A percentile compares a stretch with the other conserved stretches of the same genome.
Conservation (phyloP, 2,113 vertebrate genomes). For the Himantopus leucocephalus region DNA sequence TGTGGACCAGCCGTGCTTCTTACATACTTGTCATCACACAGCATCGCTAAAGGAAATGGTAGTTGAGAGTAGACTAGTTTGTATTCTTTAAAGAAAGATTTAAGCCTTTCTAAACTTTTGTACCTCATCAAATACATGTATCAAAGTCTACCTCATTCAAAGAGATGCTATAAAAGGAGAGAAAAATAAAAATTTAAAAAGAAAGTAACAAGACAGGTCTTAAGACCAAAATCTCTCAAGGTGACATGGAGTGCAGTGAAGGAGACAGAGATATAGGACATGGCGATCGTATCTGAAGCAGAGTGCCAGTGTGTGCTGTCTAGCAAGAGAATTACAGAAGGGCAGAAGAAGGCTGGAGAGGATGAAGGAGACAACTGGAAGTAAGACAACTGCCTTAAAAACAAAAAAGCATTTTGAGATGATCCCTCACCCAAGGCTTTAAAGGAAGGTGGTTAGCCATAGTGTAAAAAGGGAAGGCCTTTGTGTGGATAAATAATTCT, state of each 20-base stretch:
- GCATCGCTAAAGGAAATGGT: background rate
- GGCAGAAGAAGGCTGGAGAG: background rate
- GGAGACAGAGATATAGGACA: fast-evolving
- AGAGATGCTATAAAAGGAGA: background rate
- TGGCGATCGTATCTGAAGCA: background rate
- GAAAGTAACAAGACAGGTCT: background rate
- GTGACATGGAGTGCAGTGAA: background rate
- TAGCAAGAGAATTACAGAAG: background rate
- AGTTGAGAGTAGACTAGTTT: background rate
- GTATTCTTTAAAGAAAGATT: background rate
- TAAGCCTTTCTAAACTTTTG: background rate
- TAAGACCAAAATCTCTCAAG: background rate
- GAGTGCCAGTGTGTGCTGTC: background rate
- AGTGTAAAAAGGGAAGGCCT: background rate
- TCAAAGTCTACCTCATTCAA: background rate
- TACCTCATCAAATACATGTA: background rate
- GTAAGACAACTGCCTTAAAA: background rate
- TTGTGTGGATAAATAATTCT: background rate
- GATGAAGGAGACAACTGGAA: background rate
- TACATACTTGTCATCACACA: background rate
- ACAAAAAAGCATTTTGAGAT: background rate
- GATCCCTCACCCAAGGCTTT: background rate
- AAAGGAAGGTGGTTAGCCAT: background rate
- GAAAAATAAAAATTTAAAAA: background rate
- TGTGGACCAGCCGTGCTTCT: background rate